phyloP scores from a whole-genome alignment of 1,140 invertebrate species.

The Chionoecetes opilio region DNA sequence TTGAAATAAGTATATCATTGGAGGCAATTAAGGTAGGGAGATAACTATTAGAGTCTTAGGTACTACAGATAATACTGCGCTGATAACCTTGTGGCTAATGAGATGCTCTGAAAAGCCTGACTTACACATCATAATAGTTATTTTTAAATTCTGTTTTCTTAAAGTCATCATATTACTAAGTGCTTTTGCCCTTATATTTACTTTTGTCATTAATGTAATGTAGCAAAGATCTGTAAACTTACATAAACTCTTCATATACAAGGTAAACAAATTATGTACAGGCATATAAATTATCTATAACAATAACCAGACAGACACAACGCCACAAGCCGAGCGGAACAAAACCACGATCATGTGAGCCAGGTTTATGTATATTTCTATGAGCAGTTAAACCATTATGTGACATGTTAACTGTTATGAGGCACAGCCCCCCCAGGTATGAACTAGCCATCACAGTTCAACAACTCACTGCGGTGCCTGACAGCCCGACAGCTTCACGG shows the following conservation, averaged over 20 bases:
- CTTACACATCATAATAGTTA: not conserved
- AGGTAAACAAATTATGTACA: not conserved
- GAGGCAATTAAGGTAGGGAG: not conserved
- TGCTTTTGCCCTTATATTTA: not conserved
- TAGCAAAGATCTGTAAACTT: not conserved
- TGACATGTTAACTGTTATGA: not conserved
- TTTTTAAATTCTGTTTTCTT: not conserved
- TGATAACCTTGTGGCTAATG: not conserved
- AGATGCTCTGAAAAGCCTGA: conserved; percentile 16
- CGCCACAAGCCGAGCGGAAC: not conserved
- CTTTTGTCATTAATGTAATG: not conserved
- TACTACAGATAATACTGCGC: not conserved
- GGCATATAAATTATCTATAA: conserved; percentile 1
- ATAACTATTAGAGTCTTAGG: not conserved
- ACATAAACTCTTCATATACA: conserved; percentile 30
- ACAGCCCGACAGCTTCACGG: not conserved
- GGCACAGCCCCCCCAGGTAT: too few relatives aligned
- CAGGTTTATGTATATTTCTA: conserved; percentile 1
- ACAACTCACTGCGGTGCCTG: not conserved
- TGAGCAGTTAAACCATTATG: conserved; percentile 15
- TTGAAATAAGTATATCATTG: not conserved
- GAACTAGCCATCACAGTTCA: conserved; percentile 11
- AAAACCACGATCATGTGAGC: conserved; percentile 13
- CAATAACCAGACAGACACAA: not conserved
- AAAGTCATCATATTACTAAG: not conserved